Percentiles rank a stretch among this genome's conserved stretches.
Evolutionary conservation across 2,797 vertebrate genomes (phyloP).

Genomic region (Anguilla obscura): DNA sequence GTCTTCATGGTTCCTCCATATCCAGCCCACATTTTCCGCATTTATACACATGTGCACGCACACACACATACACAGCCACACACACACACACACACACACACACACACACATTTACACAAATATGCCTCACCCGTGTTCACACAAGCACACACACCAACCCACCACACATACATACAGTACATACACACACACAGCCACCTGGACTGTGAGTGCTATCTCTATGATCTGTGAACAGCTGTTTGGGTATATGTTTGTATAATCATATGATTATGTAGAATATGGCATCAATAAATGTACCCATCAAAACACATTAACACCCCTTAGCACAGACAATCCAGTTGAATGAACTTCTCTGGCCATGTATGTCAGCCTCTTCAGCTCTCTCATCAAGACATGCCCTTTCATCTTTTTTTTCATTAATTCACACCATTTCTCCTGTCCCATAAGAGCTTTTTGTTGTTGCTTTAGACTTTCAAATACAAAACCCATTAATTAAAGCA

Average conservation of each 20-base stretch:
- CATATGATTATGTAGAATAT: conserved; percentile 6
- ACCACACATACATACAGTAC: not conserved
- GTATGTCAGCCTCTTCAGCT: not conserved
- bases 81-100: not conserved
- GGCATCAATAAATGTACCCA: not conserved
- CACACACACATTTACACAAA: not conserved
- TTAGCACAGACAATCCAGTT: not conserved
- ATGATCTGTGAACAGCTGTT: not conserved
- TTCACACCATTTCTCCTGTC: not conserved
- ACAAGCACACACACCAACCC: not conserved
- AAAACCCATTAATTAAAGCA: conserved; percentile 21
- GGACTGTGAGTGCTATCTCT: not conserved
- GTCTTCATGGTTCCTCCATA: not conserved
- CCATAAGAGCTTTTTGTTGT: not conserved
- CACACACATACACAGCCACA: not conserved
- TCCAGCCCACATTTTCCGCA: not conserved
- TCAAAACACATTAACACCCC: not conserved
- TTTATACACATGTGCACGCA: not conserved
- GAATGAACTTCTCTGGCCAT: conserved; percentile 4
- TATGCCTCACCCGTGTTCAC: no score
- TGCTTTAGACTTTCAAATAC: conserved; percentile 4
- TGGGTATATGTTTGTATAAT: not conserved
- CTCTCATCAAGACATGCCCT: not conserved
- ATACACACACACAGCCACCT: not conserved
- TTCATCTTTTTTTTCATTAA: conserved; percentile 18